These are phyloP conservation scores for Dryadula phaetusa DNA, from an alignment of 2,888 invertebrate genomes.

Conservation along the genomic window DNA sequence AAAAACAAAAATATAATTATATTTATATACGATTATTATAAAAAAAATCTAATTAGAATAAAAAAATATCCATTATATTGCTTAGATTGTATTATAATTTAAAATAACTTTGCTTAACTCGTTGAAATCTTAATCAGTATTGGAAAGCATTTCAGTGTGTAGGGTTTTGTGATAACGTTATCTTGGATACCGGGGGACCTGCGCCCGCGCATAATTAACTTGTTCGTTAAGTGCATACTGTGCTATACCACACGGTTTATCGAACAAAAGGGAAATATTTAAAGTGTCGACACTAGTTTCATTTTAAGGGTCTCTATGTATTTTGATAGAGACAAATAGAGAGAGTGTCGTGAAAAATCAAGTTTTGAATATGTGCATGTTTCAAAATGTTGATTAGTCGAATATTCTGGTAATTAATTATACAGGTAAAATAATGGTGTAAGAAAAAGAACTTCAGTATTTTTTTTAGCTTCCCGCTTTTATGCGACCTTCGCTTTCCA, in stretches of 20 bases:
- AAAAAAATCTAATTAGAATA: not conserved
- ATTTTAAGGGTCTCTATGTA: not conserved
- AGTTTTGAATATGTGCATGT: too few species aligned
- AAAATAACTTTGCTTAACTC: not conserved
- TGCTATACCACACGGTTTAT: conserved; percentile 27
- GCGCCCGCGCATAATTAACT: conserved; percentile 60
- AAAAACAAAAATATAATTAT: too few species aligned
- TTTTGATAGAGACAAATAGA: not conserved
- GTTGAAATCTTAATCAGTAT: conserved; percentile 33
- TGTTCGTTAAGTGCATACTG: conserved; percentile 58
- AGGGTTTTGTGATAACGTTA: conserved; percentile 54
- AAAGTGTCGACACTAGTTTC: not conserved
- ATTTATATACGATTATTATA: too few species aligned
- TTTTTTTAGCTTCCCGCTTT: too few species aligned
- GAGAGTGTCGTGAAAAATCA: too few species aligned
- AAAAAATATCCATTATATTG: not conserved
- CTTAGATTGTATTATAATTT: conserved; percentile 7
- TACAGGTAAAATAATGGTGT: too few species aligned
- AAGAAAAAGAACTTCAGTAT: too few species aligned
- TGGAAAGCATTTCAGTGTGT: conserved; percentile 37
- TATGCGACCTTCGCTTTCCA: too few species aligned
- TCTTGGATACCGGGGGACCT: conserved; percentile 54
- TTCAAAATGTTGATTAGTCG: too few species aligned
- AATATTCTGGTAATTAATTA: too few species aligned
- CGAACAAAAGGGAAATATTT: conserved; percentile 7